Percentiles rank a stretch among this genome's conserved stretches.
phyloP scores from a whole-genome alignment of 35 echinoderm and acorn worm species.

The Ophioderma brevispina region DNA sequence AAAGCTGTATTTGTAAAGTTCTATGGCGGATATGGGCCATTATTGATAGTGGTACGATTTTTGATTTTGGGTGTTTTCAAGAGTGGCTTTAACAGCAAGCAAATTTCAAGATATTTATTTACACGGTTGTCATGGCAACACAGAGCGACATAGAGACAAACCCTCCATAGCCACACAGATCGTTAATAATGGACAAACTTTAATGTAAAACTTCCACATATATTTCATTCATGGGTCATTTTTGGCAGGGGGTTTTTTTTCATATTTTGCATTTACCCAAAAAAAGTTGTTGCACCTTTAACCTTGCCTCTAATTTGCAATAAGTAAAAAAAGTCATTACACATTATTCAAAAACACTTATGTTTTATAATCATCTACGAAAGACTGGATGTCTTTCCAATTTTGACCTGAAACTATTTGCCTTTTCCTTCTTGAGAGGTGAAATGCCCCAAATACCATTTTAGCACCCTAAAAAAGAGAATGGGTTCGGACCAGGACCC shows the following conservation, averaged over 20 bases:
- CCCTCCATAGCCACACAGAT: not conserved
- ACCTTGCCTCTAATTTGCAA: not conserved
- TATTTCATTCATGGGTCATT: not conserved
- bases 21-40: not conserved
- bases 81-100: not conserved
- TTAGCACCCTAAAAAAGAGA: too few relatives aligned
- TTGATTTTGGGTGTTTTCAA: not conserved
- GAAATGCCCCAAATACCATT: too few relatives aligned
- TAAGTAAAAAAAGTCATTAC: not conserved
- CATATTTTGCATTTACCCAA: slow-evolving; percentile 6
- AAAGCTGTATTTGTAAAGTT: not conserved
- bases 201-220: slow-evolving; percentile 1
- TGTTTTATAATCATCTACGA: too few relatives aligned
- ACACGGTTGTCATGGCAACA: not conserved
- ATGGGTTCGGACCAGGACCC: too few relatives aligned
- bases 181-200: not conserved
- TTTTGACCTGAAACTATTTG: too few relatives aligned
- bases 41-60: not conserved
- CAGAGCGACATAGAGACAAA: not conserved
- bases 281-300: not conserved
- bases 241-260: not conserved
- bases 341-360: too few relatives aligned
- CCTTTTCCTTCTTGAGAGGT: too few relatives aligned
- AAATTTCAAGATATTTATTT: not conserved
- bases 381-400: too few relatives aligned